These are phyloP conservation scores for Nyctibius grandis DNA, from an alignment of 2,797 vertebrate genomes.

Conservation along the genomic window DNA sequence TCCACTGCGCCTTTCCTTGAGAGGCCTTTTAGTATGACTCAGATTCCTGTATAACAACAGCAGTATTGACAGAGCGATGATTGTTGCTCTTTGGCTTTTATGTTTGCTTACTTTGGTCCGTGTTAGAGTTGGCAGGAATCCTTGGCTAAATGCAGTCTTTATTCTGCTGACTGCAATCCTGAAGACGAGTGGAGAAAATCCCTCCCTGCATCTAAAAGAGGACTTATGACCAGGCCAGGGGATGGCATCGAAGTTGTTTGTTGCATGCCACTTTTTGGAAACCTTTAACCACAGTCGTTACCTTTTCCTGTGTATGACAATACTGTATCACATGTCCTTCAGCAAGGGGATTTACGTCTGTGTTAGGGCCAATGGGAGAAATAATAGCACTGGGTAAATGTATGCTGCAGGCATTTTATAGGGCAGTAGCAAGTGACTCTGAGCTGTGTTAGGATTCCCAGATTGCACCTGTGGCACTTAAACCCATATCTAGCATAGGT, in stretches of 20 bases:
- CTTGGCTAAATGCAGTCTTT: neutral
- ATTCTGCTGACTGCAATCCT: neutral
- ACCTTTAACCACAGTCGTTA: neutral
- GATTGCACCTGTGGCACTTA: neutral
- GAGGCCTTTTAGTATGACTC: slow-evolving; percentile 16
- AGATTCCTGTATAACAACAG: neutral
- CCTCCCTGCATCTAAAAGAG: neutral
- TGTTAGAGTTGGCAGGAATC: neutral
- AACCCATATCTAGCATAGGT: neutral
- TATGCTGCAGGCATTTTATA: neutral
- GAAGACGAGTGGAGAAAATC: neutral
- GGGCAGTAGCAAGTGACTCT: accelerated
- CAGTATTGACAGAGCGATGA: neutral
- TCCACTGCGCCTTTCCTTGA: neutral
- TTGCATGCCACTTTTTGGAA: neutral
- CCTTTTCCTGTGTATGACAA: neutral
- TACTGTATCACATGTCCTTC: neutral
- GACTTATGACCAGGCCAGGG: neutral
- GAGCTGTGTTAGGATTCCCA: neutral
- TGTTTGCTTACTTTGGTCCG: neutral
- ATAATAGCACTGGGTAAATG: neutral
- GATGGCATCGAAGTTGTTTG: neutral
- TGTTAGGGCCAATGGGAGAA: neutral
- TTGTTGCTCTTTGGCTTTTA: neutral
- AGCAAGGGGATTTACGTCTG: neutral